These are phyloP conservation scores for Lucilia sericata DNA, from an alignment of 1,140 invertebrate genomes.

Conservation along the genomic window DNA sequence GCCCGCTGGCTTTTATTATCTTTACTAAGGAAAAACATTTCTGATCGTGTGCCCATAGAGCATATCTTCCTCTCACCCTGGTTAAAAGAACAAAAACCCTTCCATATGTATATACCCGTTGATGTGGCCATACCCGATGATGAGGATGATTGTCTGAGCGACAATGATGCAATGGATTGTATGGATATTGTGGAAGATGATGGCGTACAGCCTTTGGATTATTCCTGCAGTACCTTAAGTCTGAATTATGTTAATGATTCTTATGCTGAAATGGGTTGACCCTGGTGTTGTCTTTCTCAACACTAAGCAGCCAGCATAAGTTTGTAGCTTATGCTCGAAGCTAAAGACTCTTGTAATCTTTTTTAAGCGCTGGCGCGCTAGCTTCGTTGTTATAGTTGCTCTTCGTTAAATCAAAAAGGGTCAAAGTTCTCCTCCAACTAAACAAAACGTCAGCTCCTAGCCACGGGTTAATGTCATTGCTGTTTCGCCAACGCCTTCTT, in stretches of 20 bases:
- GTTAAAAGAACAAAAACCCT: constrained; percentile 70
- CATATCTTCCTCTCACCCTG: constrained; percentile 90
- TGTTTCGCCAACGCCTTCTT: neutral
- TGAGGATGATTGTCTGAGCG: constrained; percentile 50
- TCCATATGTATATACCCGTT: constrained; percentile 62
- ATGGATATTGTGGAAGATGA: constrained; percentile 39
- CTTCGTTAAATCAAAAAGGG: neutral
- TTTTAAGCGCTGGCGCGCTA: neutral
- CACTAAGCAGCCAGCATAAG: neutral
- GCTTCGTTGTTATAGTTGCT: neutral
- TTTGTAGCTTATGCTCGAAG: neutral
- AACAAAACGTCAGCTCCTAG: neutral
- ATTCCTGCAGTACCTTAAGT: constrained; percentile 21
- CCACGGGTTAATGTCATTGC: neutral
- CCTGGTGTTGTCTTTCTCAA: neutral
- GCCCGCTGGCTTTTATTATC: constrained; percentile 89
- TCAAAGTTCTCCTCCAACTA: neutral
- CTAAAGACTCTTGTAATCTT: neutral
- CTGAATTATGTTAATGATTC: constrained; percentile 1
- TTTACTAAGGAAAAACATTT: constrained; percentile 85
- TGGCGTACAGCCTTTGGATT: constrained; percentile 39
- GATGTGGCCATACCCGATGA: constrained; percentile 55
- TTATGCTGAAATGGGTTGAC: constrained; percentile 43
- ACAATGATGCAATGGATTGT: constrained; percentile 44
- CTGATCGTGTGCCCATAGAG: constrained; percentile 84